Evolutionary conservation across 2,797 vertebrate species (phyloP).

Genomic region (Echeneis naucrates): DNA sequence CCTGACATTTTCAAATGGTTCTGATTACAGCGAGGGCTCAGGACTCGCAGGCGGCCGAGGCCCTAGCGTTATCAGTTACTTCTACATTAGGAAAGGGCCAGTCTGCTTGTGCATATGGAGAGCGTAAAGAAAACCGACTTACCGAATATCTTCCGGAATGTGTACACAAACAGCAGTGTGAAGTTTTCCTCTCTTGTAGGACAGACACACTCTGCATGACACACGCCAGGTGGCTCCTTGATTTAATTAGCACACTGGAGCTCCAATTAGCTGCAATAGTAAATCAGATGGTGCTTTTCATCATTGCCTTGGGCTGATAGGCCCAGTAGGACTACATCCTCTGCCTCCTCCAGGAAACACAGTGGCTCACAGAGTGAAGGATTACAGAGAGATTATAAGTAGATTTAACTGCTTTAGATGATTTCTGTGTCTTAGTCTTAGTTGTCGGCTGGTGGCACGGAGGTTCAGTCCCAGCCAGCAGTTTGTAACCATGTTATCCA

Average conservation of each 20-base stretch:
- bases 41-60: constrained; percentile 66
- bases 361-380: constrained; percentile 34
- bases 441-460: constrained; percentile 28
- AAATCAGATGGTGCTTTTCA: constrained; percentile 71
- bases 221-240: constrained; percentile 68
- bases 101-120: constrained; percentile 34
- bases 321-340: constrained; percentile 42
- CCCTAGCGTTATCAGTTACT: constrained; percentile 61
- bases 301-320: constrained; percentile 50
- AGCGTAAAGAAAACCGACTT: constrained; percentile 4
- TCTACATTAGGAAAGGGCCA: constrained; percentile 75
- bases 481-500: constrained; percentile 3
- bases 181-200: constrained; percentile 44
- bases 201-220: constrained; percentile 23
- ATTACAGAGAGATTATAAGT: constrained; percentile 48
- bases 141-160: constrained; percentile 46
- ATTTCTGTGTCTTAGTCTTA: constrained; percentile 30
- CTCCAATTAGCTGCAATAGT: constrained; percentile 69
- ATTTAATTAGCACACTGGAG: constrained; percentile 77
- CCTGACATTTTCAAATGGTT: constrained; percentile 88
- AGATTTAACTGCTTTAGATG: constrained; percentile 36
- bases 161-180: constrained; percentile 35
- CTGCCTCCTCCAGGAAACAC: constrained; percentile 40
- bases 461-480: not conserved
- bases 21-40: constrained; percentile 79